Evolutionary conservation across 2,888 invertebrate species (phyloP).

Genomic region (Patella ulyssiponensis): DNA sequence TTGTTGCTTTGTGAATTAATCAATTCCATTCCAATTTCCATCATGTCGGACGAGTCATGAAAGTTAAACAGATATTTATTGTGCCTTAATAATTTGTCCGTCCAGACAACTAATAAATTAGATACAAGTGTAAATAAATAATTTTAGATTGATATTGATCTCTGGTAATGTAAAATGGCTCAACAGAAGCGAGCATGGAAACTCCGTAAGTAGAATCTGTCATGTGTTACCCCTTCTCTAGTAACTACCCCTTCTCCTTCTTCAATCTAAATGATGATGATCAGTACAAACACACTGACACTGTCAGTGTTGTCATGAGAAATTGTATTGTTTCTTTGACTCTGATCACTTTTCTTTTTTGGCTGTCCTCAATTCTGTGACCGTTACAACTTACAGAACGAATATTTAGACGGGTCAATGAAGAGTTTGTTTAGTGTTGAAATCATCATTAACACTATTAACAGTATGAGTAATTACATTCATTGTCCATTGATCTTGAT

Average conservation of each 20-base stretch:
- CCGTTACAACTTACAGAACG: too few relatives aligned
- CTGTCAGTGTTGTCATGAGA: not conserved
- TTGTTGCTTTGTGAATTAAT: not conserved
- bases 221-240: not conserved
- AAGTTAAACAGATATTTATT: not conserved
- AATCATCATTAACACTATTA: too few relatives aligned
- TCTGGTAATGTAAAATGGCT: conserved; percentile 45
- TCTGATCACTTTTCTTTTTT: too few relatives aligned
- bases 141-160: not conserved
- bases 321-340: conserved; percentile 3
- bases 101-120: not conserved
- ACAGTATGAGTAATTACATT: too few relatives aligned
- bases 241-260: too few relatives aligned
- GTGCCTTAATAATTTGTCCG: conserved; percentile 9
- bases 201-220: conserved; percentile 80
- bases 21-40: conserved; percentile 6
- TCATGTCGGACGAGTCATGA: conserved; percentile 9
- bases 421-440: too few relatives aligned
- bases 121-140: not conserved
- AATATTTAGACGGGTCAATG: too few relatives aligned
- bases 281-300: too few relatives aligned
- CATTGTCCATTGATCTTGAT: too few relatives aligned
- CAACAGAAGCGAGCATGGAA: conserved; percentile 84
- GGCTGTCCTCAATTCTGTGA: too few relatives aligned
- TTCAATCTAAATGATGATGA: too few relatives aligned